Evolutionary conservation across 2,888 invertebrate genomes (phyloP).

Genomic region (Drosophila merina): DNA sequence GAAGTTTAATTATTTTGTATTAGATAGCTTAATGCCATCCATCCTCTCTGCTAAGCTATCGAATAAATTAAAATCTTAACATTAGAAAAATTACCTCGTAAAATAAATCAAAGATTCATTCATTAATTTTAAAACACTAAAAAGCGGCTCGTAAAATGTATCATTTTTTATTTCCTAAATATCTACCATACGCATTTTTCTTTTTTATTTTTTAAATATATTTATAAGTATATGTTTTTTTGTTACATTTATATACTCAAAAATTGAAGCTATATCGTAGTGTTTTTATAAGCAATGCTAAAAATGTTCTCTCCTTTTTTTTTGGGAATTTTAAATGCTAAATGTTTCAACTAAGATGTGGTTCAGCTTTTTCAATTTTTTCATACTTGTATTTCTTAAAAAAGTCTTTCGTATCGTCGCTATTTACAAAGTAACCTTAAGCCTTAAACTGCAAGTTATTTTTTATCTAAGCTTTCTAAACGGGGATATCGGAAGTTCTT

Average conservation of each 20-base stretch:
- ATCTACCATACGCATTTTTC: slow-evolving; percentile 12
- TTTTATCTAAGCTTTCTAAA: slow-evolving; percentile 35
- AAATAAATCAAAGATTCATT: slow-evolving; percentile 44
- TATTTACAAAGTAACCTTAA: slow-evolving; percentile 39
- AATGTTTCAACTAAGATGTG: slow-evolving; percentile 37
- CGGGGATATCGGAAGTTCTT: slow-evolving; percentile 51
- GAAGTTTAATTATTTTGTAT: slow-evolving; percentile 48
- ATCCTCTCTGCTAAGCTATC: slow-evolving; percentile 55
- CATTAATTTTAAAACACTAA: slow-evolving; percentile 60
- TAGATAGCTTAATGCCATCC: slow-evolving; percentile 57
- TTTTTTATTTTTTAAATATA: slow-evolving; percentile 1
- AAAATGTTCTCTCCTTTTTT: slow-evolving; percentile 23
- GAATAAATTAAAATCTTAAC: slow-evolving; percentile 73
- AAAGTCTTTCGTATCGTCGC: slow-evolving; percentile 45
- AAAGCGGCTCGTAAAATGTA: slow-evolving; percentile 56
- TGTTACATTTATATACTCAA: slow-evolving; percentile 32
- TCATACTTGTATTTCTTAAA: slow-evolving; percentile 6
- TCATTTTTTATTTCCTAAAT: slow-evolving; percentile 23
- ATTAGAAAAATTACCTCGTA: slow-evolving; percentile 48
- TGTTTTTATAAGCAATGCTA: slow-evolving; percentile 62
- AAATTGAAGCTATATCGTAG: slow-evolving; percentile 52
- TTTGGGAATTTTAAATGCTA: slow-evolving; percentile 59
- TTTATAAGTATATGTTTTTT: slow-evolving; percentile 30
- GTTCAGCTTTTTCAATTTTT: slow-evolving; percentile 14
- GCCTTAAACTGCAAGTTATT: slow-evolving; percentile 37